Percentiles rank a stretch among this genome's conserved stretches.
phyloP scores from a whole-genome alignment of 2,797 vertebrate genomes.

The Myiotriccus ornatus region DNA sequence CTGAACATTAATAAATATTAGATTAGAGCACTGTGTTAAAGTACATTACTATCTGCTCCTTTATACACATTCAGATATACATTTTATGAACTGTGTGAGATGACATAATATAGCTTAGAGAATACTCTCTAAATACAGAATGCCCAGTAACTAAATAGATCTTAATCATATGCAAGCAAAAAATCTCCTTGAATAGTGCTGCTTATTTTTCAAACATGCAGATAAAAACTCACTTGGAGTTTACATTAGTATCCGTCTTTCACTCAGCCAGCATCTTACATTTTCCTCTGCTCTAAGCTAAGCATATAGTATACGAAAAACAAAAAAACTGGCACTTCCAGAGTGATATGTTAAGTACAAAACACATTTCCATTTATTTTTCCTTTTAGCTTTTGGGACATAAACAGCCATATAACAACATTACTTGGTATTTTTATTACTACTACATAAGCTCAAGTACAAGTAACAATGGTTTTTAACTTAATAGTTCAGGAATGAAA shows the following conservation, averaged over 20 bases:
- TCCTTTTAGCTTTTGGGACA: background rate
- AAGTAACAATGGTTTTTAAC: background rate
- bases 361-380: background rate
- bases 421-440: background rate
- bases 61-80: background rate
- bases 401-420: background rate
- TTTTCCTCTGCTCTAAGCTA: background rate
- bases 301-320: background rate
- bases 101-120: background rate
- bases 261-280: background rate
- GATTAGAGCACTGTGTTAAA: background rate
- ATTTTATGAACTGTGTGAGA: background rate
- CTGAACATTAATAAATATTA: background rate
- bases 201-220: background rate
- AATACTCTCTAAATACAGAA: background rate
- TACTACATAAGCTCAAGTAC: background rate
- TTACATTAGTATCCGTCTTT: background rate
- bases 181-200: background rate
- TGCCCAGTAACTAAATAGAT: background rate
- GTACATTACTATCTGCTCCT: background rate
- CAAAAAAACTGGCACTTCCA: background rate
- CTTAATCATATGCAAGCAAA: background rate
- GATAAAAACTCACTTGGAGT: background rate
- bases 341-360: background rate
- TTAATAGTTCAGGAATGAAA: background rate